A percentile compares a stretch with the other conserved stretches of the same genome.
Evolutionary conservation across 2,113 vertebrate species (phyloP).

Genomic region (Heloderma charlesbogerti): DNA sequence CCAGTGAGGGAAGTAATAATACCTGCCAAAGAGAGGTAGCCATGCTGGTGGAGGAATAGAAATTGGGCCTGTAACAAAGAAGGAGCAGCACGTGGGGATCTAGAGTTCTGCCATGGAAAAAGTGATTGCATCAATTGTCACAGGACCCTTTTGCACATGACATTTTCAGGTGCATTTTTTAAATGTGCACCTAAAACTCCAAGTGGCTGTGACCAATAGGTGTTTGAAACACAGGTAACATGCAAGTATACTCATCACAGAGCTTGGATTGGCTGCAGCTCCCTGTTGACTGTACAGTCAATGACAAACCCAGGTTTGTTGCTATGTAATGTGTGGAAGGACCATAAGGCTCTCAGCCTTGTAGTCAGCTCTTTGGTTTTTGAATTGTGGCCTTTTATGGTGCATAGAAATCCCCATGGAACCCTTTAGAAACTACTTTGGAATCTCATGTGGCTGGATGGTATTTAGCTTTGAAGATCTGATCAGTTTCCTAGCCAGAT

Average conservation of each 20-base stretch:
- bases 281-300: too few relatives aligned
- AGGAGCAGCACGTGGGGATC: too few relatives aligned
- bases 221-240: neutral
- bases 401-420: constrained; percentile 45
- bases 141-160: neutral
- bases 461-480: constrained; percentile 4
- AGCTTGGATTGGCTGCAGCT: neutral
- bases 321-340: neutral
- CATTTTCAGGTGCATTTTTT: neutral
- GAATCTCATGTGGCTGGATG: constrained; percentile 13
- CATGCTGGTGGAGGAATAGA: too few relatives aligned
- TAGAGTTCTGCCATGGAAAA: neutral
- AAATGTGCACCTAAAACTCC: neutral
- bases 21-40: neutral
- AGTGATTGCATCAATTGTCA: neutral
- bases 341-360: neutral
- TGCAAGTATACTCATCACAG: neutral
- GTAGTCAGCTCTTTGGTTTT: neutral
- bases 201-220: neutral
- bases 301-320: neutral
- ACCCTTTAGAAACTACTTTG: neutral
- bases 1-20: neutral
- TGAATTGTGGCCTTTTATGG: neutral
- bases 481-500: neutral
- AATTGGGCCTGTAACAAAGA: neutral